Evolutionary conservation across 2,113 vertebrate genomes (phyloP).

Genomic region (Rhagologus leucostigma): DNA sequence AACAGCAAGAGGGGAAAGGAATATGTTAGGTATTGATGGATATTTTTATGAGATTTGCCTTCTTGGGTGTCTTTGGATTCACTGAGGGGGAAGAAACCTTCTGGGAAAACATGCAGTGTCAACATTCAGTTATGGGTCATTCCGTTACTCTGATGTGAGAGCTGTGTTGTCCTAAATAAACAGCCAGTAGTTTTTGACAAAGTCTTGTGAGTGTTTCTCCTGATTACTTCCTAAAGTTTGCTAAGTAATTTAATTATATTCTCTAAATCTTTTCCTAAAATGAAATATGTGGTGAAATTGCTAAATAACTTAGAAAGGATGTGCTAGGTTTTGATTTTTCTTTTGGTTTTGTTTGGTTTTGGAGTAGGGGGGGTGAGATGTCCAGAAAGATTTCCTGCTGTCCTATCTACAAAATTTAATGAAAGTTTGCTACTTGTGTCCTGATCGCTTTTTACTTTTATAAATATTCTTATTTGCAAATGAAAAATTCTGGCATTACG

Average conservation of each 20-base stretch:
- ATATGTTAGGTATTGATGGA: not conserved
- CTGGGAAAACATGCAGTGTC: not conserved
- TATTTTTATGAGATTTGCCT: not conserved
- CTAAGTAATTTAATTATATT: not conserved
- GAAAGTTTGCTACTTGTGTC: not conserved
- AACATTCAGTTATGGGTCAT: not conserved
- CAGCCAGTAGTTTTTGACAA: not conserved
- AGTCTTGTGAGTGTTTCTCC: not conserved
- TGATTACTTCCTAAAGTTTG: not conserved
- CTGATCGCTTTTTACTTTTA: not conserved
- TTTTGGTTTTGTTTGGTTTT: not conserved
- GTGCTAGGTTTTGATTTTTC: not conserved
- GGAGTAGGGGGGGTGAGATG: fast-evolving
- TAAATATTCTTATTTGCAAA: not conserved
- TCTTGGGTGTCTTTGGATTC: not conserved
- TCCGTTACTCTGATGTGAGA: not conserved
- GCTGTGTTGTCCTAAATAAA: not conserved
- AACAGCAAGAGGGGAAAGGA: not conserved
- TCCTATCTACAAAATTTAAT: not conserved
- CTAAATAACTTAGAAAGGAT: not conserved
- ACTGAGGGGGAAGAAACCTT: not conserved
- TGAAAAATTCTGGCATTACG: not conserved
- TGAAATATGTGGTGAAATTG: not conserved
- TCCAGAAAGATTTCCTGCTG: not conserved
- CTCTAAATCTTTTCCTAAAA: not conserved